These are phyloP conservation scores for Tricholaema leucomelas DNA, from an alignment of 2,113 vertebrate species.

Conservation along the genomic window DNA sequence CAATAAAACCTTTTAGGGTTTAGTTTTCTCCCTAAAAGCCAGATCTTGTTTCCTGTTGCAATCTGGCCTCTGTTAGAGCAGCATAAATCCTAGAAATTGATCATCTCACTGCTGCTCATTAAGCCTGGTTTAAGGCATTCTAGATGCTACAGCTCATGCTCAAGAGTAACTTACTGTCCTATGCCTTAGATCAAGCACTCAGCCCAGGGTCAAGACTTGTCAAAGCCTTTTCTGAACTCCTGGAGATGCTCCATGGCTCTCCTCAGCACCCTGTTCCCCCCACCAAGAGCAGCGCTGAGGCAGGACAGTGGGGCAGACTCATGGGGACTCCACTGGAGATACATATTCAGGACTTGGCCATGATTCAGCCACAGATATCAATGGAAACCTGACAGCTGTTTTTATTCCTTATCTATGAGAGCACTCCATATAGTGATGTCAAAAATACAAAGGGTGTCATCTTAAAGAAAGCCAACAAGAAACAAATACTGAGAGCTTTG, in stretches of 20 bases:
- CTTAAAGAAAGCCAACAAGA: neutral
- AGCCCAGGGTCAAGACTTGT: neutral
- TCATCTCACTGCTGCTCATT: neutral
- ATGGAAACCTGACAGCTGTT: neutral
- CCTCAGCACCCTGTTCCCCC: neutral
- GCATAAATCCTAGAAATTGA: neutral
- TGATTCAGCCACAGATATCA: neutral
- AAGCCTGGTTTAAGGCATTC: neutral
- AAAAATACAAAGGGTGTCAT: neutral
- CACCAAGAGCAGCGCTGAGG: neutral
- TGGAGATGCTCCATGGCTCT: neutral
- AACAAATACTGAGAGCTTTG: slow-evolving; percentile 8
- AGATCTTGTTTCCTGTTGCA: neutral
- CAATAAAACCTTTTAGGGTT: neutral
- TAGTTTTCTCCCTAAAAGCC: neutral
- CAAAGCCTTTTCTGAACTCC: neutral
- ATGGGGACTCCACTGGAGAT: fast-evolving
- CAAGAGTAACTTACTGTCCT: neutral
- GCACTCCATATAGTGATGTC: neutral
- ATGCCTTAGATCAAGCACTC: neutral
- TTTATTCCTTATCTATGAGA: neutral
- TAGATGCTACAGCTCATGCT: neutral
- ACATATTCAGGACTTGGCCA: no score
- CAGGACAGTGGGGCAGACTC: fast-evolving
- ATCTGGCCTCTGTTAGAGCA: neutral